Evolutionary conservation across 2,888 invertebrate species (phyloP), one percentile per base, ranked within the genome.

Genomic region (Theristus sp.): DNA sequence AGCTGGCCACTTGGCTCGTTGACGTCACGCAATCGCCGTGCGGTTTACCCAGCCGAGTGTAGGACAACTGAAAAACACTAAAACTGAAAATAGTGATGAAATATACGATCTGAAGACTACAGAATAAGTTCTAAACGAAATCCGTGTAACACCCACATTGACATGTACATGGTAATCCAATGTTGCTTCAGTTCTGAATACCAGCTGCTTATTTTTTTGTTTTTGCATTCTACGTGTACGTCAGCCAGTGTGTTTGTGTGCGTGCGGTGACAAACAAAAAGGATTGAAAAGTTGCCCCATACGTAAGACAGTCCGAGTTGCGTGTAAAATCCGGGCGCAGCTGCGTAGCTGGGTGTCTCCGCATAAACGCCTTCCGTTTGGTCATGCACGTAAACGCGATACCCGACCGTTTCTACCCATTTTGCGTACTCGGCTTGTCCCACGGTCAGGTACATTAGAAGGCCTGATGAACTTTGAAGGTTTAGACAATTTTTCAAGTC

Each of bases 1-100:
- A 68, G 17, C 59, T 56, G 6, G 62, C 61, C 30, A 68, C 68
- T 60, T 68, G 65, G 0, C 60, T 61, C 3, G 61, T 60, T n/a
- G 63, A 57, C 22, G 58, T 65, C 24, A 67, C 61, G 62, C 68
- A 68, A n/a, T 57, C 61, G 56, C 66, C 67, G 55, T 66, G 67
- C 2, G 52, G 53, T 0, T 66, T 66, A 27, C 67, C 67, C 1
- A 67, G 62, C 6, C 67, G 60, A 1, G 63, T 66, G 59, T 64
- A 67, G 1, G 61, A 30, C 1, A 62, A 61, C 66, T 64, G 29
- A 53, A n/a, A n/a, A n/a, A n/a, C n/a, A n/a, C n/a, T n/a, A n/a
- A n/a, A n/a, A n/a, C n/a, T n/a, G n/a, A n/a, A n/a, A n/a, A n/a
- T n/a, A n/a, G n/a, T n/a, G n/a, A n/a, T n/a, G n/a, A n/a, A n/a